Percentiles rank a stretch among this genome's conserved stretches.
Conservation (phyloP, 2,113 vertebrate genomes). For the Xiphophorus couchianus region DNA sequence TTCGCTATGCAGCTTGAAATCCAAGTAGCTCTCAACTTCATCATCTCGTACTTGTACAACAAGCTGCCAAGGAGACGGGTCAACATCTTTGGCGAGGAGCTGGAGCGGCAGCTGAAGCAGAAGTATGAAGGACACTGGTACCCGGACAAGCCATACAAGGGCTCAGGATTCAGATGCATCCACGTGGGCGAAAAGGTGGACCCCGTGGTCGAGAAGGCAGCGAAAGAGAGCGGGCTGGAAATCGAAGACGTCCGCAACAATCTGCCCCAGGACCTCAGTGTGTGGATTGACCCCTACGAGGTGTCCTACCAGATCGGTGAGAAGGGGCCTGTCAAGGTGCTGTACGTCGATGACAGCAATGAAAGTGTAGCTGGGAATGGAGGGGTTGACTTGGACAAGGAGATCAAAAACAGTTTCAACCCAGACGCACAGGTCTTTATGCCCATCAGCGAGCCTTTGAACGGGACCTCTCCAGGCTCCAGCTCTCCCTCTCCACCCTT, state of each 20-base stretch:
- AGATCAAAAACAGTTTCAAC: constrained; percentile 99
- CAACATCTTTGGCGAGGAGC: constrained; percentile 98
- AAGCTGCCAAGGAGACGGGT: constrained; percentile 97
- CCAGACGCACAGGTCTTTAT: constrained; percentile 98
- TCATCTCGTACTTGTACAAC: constrained; percentile 99
- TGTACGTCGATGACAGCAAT: constrained; percentile 93
- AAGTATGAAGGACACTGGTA: constrained; percentile 99
- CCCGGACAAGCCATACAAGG: constrained; percentile 98
- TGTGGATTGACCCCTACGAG: constrained; percentile 98
- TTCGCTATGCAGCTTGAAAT: constrained; percentile 99
- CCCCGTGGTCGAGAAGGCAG: constrained; percentile 96
- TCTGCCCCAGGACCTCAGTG: constrained; percentile 97
- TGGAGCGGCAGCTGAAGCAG: constrained; percentile 96
- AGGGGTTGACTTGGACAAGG: constrained; percentile 94
- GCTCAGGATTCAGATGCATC: constrained; percentile 97
- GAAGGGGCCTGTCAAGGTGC: constrained; percentile 97
- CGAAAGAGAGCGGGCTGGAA: constrained; percentile 98
- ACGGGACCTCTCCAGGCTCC: constrained; percentile 90
- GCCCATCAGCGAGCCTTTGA: constrained; percentile 93
- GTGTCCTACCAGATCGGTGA: constrained; percentile 99
- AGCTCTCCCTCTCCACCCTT: constrained; percentile 93
- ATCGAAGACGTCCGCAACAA: constrained; percentile 97
- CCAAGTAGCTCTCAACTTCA: constrained; percentile 99
- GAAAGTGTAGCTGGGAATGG: constrained; percentile 87
- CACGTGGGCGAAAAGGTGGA: constrained; percentile 98